Evolutionary conservation across 1,140 invertebrate genomes (phyloP), one percentile per base, ranked within the genome.

Genomic region (Glomeris maerens): DNA sequence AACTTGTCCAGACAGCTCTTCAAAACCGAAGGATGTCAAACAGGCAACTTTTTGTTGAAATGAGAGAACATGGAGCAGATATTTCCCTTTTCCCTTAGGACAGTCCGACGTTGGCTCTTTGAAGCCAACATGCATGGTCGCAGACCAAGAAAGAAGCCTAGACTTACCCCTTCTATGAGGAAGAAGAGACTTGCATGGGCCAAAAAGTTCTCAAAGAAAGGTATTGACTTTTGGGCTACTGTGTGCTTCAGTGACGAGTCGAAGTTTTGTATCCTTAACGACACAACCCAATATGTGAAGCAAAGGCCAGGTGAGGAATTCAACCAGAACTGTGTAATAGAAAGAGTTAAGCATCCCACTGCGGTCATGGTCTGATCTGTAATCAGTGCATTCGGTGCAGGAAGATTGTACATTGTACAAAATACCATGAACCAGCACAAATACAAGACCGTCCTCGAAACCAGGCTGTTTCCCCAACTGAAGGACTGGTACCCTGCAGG

Each of bases 381-480:
- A 14, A 56, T 60, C 17, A 52, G 26, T 23, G 41, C 26, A 3
- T 36, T 56, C 40, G 54, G 56, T 20, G 39, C 48, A 27, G 50
- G 59, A 20, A 55, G 48, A n/a, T 28, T 54, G 3, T 48, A 60
- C 46, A 52, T 57, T 45, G 59, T 55, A 22, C 17, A 58, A 13
- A 52, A 44, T 21, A 61, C 51, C 7, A 52, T 60, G 56, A 47
- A 42, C n/a, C 55, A 58, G 41, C 25, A 49, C 27, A 50, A 60
- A 22, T 59, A 57, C 27, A 54, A 44, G 42, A 27, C 44, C 38
- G 47, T 57, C n/a, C 38, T 57, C 39, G 5, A 54, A 31, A 53
- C 14, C 20, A n/a, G 39, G 17, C 40, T 60, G 2, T 7, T 58
- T 13, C 49, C 52, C 27, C 54, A 60, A 44, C 44, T 54, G 3